Evolutionary conservation across 2,888 invertebrate species (phyloP).

Genomic region (Dione vanillae): DNA sequence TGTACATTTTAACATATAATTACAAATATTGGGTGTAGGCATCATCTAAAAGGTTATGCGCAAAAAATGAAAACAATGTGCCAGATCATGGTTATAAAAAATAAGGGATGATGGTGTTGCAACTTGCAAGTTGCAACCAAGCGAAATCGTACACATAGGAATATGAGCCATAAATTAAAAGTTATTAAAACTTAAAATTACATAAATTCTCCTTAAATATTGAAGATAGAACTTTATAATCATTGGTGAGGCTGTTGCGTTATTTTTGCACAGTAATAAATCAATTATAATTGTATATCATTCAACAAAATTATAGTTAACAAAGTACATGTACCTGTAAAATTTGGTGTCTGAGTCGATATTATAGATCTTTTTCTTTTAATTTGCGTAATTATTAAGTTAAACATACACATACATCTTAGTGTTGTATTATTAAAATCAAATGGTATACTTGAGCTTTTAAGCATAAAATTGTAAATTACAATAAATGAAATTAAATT

Average conservation of each 20-base stretch:
- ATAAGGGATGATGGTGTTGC: constrained; percentile 48
- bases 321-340: neutral
- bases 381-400: neutral
- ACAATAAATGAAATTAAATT: constrained; percentile 5
- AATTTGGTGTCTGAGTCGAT: neutral
- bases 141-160: neutral
- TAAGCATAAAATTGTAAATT: neutral
- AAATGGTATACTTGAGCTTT: too few relatives aligned
- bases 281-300: constrained; percentile 38
- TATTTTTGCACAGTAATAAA: constrained; percentile 37
- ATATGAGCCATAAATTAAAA: neutral
- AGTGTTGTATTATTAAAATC: too few relatives aligned
- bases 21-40: constrained; percentile 58
- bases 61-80: constrained; percentile 54
- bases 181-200: neutral
- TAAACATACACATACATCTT: neutral
- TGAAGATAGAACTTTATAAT: neutral
- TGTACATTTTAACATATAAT: constrained; percentile 56
- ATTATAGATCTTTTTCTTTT: neutral
- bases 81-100: constrained; percentile 56
- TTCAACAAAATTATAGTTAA: constrained; percentile 10
- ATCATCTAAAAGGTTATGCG: constrained; percentile 51
- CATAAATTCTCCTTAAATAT: neutral
- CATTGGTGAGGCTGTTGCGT: constrained; percentile 18
- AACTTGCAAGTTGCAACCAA: constrained; percentile 42